phyloP scores from a whole-genome alignment of 1,140 invertebrate species.

The Eupristina koningsbergeri region DNA sequence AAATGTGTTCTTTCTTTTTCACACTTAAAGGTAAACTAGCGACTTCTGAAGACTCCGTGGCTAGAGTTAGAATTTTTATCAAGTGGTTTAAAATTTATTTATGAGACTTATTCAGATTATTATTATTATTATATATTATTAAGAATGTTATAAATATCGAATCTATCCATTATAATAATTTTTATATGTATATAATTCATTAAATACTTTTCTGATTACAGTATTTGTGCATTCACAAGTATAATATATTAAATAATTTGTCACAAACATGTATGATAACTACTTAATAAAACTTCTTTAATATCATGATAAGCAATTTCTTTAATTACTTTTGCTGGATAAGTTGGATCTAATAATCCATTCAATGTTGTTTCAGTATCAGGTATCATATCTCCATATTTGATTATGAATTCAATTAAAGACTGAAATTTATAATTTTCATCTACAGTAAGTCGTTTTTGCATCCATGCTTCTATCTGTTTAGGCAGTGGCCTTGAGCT shows the following conservation, averaged over 20 bases:
- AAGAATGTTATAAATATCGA: no score
- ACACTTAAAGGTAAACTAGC: no score
- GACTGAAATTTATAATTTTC: constrained; percentile 46
- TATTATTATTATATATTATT: no score
- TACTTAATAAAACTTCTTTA: constrained; percentile 1
- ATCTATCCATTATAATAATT: background rate
- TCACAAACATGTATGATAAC: background rate
- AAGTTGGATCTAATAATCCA: constrained; percentile 59
- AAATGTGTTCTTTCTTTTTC: no score
- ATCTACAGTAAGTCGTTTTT: constrained; percentile 50
- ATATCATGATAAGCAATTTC: constrained; percentile 56
- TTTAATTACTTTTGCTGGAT: constrained; percentile 61
- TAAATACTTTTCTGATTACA: background rate
- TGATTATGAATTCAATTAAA: constrained; percentile 52
- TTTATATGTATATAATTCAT: constrained; percentile 22
- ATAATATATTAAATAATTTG: background rate
- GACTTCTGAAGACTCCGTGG: no score
- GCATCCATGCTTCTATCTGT: constrained; percentile 52
- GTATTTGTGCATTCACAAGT: no score
- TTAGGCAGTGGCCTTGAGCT: background rate
- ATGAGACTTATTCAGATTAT: no score
- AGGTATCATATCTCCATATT: constrained; percentile 55
- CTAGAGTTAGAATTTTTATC: background rate
- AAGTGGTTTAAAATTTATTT: no score
- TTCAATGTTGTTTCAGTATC: constrained; percentile 51